Evolutionary conservation across 2,888 invertebrate species (phyloP).

Genomic region (Leptopterna dolabrata): DNA sequence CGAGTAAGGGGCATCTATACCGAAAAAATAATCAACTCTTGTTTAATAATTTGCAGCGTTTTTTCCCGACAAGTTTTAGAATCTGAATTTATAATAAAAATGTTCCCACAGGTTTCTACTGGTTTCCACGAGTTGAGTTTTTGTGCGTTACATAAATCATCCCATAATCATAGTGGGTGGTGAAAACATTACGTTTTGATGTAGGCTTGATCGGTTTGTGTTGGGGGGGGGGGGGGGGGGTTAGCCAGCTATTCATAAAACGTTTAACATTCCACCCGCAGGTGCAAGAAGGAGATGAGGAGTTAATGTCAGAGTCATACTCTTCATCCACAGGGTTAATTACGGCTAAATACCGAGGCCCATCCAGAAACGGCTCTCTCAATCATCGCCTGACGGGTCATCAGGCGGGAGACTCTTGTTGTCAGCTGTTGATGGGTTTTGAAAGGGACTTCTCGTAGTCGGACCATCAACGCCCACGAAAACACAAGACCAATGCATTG

Average conservation of each 20-base stretch:
- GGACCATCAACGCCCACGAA: not conserved
- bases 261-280: conserved; percentile 31
- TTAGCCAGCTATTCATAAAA: conserved; percentile 3
- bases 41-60: too few species aligned
- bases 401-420: not conserved
- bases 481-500: too few species aligned
- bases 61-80: too few species aligned
- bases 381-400: conserved; percentile 26
- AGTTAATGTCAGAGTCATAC: conserved; percentile 17
- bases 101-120: too few species aligned
- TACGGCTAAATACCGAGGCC: conserved; percentile 22
- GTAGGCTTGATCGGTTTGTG: too few species aligned
- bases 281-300: conserved; percentile 21
- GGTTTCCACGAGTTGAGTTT: too few species aligned
- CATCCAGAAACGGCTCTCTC: not conserved
- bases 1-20: too few species aligned
- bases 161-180: too few species aligned
- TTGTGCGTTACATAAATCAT: too few species aligned
- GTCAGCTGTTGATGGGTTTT: conserved; percentile 15
- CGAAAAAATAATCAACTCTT: too few species aligned
- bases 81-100: too few species aligned
- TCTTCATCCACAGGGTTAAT: not conserved
- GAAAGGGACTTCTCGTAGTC: not conserved
- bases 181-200: too few species aligned
- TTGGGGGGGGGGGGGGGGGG: not conserved